phyloP scores from a whole-genome alignment of 2,888 invertebrate species.

The Phorcus lineatus region DNA sequence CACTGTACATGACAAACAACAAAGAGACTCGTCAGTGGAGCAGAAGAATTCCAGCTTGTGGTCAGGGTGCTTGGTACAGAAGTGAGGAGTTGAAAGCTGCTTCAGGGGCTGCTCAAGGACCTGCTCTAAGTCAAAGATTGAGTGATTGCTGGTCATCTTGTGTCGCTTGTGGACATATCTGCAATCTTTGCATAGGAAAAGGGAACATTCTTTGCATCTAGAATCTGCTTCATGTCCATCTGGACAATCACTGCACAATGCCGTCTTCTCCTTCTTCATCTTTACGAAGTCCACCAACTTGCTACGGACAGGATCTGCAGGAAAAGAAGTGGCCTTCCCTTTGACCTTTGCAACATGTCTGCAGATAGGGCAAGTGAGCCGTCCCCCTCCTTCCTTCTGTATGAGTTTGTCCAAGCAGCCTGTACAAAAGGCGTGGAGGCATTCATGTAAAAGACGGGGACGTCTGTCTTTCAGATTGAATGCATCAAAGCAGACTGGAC shows the following conservation, averaged over 20 bases:
- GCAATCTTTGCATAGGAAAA: not conserved
- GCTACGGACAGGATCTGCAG: not conserved
- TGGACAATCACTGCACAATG: not conserved
- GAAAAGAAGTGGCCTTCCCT: not conserved
- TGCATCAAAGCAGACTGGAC: not conserved
- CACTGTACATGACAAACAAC: not conserved
- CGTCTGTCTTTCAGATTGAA: not conserved
- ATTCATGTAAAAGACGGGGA: not conserved
- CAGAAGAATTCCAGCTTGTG: not conserved
- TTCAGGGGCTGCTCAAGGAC: not conserved
- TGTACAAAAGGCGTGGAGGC: slow-evolving; percentile 5
- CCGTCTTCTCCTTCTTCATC: not conserved
- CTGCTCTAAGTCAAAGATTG: not conserved
- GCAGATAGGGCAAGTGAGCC: not conserved
- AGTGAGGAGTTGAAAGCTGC: not conserved
- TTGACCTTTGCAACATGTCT: not conserved
- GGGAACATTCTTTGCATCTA: not conserved
- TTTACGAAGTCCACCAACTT: not conserved
- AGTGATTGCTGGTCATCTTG: not conserved
- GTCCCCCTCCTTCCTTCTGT: not conserved
- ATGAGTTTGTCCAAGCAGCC: not conserved
- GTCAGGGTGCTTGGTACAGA: not conserved
- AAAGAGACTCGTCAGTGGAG: not conserved
- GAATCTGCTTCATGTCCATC: not conserved
- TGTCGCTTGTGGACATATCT: not conserved